Evolutionary conservation across 1,140 invertebrate genomes (phyloP).

Genomic region (Sycobia sp.): DNA sequence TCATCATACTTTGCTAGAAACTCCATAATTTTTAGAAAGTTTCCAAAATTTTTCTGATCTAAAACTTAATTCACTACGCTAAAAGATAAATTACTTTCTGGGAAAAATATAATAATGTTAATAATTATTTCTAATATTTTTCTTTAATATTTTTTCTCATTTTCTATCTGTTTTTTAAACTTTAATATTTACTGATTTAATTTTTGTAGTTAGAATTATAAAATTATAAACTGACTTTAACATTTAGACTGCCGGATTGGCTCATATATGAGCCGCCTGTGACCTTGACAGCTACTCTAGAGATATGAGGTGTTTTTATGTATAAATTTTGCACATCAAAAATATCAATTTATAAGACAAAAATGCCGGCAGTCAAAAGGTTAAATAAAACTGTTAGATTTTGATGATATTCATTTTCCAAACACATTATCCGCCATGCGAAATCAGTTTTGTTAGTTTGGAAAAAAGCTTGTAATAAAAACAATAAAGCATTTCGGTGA

Average conservation of each 20-base stretch:
- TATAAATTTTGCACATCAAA: too few species aligned
- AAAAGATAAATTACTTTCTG: constrained; percentile 28
- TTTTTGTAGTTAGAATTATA: neutral
- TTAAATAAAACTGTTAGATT: constrained; percentile 9
- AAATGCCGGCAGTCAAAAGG: too few species aligned
- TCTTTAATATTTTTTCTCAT: constrained; percentile 18
- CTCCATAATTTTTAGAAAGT: constrained; percentile 23
- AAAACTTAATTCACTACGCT: constrained; percentile 27
- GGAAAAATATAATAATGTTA: constrained; percentile 21
- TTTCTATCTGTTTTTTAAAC: constrained; percentile 26
- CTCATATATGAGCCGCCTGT: too few species aligned
- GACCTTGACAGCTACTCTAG: too few species aligned
- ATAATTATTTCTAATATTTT: constrained; percentile 20
- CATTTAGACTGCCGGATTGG: too few species aligned
- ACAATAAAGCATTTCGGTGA: constrained; percentile 17
- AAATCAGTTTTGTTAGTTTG: neutral
- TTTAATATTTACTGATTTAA: neutral
- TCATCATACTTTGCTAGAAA: constrained; percentile 9
- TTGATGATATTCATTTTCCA: constrained; percentile 16
- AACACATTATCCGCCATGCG: constrained; percentile 12
- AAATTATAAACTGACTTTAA: constrained; percentile 18
- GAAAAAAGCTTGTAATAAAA: constrained; percentile 16
- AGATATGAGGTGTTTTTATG: too few species aligned
- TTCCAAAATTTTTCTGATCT: constrained; percentile 14
- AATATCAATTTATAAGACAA: too few species aligned